Evolutionary conservation across 2,113 vertebrate species (phyloP).

Genomic region (Tylochromis polylepis): DNA sequence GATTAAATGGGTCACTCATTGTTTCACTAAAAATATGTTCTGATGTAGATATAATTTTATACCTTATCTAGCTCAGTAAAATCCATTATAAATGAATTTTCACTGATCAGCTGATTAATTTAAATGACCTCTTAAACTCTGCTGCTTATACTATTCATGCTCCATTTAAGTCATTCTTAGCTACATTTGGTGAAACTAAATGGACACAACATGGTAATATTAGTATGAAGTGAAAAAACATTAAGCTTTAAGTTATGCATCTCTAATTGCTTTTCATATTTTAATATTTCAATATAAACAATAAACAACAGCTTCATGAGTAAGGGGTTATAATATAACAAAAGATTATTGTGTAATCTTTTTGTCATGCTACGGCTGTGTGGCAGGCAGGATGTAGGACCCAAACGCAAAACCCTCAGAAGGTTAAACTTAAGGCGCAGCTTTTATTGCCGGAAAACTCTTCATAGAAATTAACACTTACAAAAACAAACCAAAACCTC

Average conservation of each 20-base stretch:
- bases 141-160: background rate
- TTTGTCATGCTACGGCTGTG: no score
- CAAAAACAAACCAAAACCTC: no score
- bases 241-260: background rate
- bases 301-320: background rate
- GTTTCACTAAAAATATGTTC: background rate
- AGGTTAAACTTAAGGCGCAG: no score
- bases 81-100: background rate
- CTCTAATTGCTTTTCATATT: background rate
- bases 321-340: rapidly evolving
- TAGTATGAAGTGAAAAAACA: background rate
- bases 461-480: no score
- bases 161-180: background rate
- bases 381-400: no score
- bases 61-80: no score
- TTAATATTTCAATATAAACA: background rate
- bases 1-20: slow-evolving; percentile 14
- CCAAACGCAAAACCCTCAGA: no score
- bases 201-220: background rate
- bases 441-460: no score
- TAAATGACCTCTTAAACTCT: background rate
- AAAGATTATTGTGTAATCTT: background rate
- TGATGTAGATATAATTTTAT: background rate
- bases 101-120: background rate
- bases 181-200: background rate